These are phyloP conservation scores for Gobionotothen gibberifrons DNA, from an alignment of 2,797 vertebrate species.

Conservation along the genomic window DNA sequence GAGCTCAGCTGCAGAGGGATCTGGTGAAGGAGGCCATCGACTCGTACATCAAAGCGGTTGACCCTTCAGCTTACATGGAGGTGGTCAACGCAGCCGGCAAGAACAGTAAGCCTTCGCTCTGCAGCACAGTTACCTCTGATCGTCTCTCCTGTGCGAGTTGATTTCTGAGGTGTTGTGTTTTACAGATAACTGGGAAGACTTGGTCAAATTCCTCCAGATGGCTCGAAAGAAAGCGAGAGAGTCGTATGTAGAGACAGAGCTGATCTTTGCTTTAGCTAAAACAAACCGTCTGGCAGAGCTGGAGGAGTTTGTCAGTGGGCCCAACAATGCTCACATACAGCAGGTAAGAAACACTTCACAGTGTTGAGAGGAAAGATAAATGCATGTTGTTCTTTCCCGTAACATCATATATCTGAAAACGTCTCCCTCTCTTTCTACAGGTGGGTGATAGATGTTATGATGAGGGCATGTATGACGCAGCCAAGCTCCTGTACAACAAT, in stretches of 20 bases:
- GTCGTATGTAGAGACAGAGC: conserved; percentile 93
- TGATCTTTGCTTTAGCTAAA: conserved; percentile 95
- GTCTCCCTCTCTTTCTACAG: conserved; percentile 38
- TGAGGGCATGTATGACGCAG: conserved; percentile 93
- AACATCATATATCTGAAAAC: not conserved
- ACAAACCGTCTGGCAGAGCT: conserved; percentile 92
- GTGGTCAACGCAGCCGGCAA: conserved; percentile 90
- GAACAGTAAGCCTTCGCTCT: conserved; percentile 80
- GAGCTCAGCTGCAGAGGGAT: conserved; percentile 90
- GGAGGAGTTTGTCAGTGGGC: conserved; percentile 91
- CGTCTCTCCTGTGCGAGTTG: not conserved
- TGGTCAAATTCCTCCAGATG: conserved; percentile 96
- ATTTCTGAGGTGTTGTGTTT: conserved; percentile 51
- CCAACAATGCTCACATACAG: conserved; percentile 93
- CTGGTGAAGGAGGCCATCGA: conserved; percentile 93
- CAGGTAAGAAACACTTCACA: conserved; percentile 77
- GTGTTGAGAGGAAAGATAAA: not conserved
- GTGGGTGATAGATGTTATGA: conserved; percentile 89
- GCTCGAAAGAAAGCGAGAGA: conserved; percentile 92
- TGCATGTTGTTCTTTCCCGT: not conserved
- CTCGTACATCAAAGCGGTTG: conserved; percentile 91
- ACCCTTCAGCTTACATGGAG: conserved; percentile 91
- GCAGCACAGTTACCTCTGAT: not conserved
- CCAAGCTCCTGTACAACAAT: conserved; percentile 92
- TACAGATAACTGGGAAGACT: conserved; percentile 92